Base-by-base conservation (phyloP, 1,140 invertebrate species). In the Panagrolaimus sp. region DNA sequence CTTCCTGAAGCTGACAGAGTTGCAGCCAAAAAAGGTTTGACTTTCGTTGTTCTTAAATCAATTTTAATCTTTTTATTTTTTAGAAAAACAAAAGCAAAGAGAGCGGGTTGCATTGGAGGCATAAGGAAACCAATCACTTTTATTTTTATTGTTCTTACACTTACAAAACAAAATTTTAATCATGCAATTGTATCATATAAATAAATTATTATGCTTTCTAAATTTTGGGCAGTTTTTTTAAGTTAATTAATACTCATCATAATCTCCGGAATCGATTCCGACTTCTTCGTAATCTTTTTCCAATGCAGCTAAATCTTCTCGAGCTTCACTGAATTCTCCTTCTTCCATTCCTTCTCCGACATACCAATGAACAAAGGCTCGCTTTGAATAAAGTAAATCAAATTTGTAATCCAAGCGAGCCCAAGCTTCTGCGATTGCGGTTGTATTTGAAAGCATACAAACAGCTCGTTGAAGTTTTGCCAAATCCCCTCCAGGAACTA, bases 321-420 rank as follows among this genome's bases (percentile, higher is more conserved):
- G 88, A 55, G 91, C 91, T 84, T 92, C 91, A 4, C 88, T 89
- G 85, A 92, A 92, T 84, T 91, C 90, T 52, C 89, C 89, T 84
- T 91, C 89, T 83, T 91, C 90, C 90, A 91, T 91, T 82, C 90
- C 90, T 86, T 92, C 90, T 71, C 90, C 89, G 21, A 91, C 89
- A 48, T 80, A 81, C 90, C 90, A 92, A 81, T 91, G 90, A 24
- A 91, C 89, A 80, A 91, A 92, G 47, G 90, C 90, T 73, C 90
- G 86, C 86, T 91, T 91, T 24, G 86, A 84, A 73, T 88, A 90
- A 89, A 91, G 89, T 17, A 89, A 73, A 65, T 81, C 79, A 52
- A 81, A 81, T 58, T 28, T 58, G 71, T 87, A 86, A 68, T 87
- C 85, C 1, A 91, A 78, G 47, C 89, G 87, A 44, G 89, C 88